Evolutionary conservation across 2,113 vertebrate species (phyloP).

Genomic region (Isichthys henryi): DNA sequence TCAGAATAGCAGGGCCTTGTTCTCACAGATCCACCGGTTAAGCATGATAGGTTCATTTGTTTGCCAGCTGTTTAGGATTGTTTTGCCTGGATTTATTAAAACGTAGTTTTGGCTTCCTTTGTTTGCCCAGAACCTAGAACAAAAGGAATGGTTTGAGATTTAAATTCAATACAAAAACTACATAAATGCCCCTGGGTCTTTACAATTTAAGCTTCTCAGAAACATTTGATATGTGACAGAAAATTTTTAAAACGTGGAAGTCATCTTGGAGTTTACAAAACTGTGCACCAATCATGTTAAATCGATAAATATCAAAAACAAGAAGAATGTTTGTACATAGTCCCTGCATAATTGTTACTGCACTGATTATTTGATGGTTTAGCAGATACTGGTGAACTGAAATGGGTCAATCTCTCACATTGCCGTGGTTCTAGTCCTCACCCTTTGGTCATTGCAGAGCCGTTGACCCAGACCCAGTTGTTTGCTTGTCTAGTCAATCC

Average conservation of each 20-base stretch:
- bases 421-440: not conserved
- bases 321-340: not conserved
- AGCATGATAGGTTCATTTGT: rapidly evolving
- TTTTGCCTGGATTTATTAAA: not conserved
- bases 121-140: not conserved
- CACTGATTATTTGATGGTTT: not conserved
- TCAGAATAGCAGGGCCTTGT: not conserved
- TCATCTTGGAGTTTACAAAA: not conserved
- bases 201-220: not conserved
- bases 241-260: not conserved
- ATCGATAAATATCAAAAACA: not conserved
- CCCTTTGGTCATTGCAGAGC: not conserved
- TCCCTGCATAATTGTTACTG: not conserved
- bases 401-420: not conserved
- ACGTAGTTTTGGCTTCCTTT: not conserved
- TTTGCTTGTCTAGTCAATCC: not conserved
- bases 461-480: slow-evolving; percentile 22
- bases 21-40: slow-evolving; percentile 43
- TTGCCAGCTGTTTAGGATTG: not conserved
- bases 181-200: not conserved
- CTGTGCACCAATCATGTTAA: not conserved
- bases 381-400: not conserved
- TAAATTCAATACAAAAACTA: not conserved
- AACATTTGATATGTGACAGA: not conserved
- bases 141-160: not conserved